Percentiles rank a stretch among this genome's conserved stretches.
Conservation (phyloP, 2,888 invertebrate genomes). For the Asteroscopus sphinx region DNA sequence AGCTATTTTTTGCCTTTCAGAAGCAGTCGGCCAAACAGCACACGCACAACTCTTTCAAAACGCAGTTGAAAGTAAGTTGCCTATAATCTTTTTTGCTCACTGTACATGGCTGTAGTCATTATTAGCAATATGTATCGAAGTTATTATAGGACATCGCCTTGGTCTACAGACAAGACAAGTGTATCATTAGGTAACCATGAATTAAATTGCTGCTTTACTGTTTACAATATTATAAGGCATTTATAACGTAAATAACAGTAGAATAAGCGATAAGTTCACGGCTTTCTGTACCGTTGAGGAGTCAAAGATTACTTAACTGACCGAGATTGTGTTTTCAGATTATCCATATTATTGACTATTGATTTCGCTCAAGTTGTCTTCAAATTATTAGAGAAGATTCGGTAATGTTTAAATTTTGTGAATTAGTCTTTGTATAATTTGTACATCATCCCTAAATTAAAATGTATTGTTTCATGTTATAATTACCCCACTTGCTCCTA, state of each 20-base stretch:
- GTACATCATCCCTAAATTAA: too few species aligned
- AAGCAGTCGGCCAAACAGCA: too few species aligned
- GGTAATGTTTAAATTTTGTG: too few species aligned
- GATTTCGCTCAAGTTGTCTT: too few species aligned
- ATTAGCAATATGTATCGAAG: conserved; percentile 13
- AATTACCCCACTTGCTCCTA: too few species aligned
- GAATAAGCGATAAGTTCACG: conserved; percentile 8
- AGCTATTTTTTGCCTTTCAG: too few species aligned
- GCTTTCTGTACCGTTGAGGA: background rate
- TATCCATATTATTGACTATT: background rate
- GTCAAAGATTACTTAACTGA: background rate
- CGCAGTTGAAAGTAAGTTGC: too few species aligned
- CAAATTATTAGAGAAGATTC: too few species aligned
- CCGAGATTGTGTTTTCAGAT: background rate
- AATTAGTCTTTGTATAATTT: too few species aligned
- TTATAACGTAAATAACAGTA: conserved; percentile 18
- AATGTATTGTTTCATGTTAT: too few species aligned
- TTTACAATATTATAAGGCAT: conserved; percentile 5
- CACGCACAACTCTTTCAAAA: too few species aligned
- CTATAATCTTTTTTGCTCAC: too few species aligned
- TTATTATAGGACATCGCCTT: conserved; percentile 32
- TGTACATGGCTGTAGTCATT: conserved; percentile 4
- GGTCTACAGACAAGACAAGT: conserved; percentile 29
- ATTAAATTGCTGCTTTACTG: conserved; percentile 25
- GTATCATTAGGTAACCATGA: conserved; percentile 46